Evolutionary conservation across 35 echinoderm and acorn worm species (phyloP).

Genomic region (Nesometra sesokonis): DNA sequence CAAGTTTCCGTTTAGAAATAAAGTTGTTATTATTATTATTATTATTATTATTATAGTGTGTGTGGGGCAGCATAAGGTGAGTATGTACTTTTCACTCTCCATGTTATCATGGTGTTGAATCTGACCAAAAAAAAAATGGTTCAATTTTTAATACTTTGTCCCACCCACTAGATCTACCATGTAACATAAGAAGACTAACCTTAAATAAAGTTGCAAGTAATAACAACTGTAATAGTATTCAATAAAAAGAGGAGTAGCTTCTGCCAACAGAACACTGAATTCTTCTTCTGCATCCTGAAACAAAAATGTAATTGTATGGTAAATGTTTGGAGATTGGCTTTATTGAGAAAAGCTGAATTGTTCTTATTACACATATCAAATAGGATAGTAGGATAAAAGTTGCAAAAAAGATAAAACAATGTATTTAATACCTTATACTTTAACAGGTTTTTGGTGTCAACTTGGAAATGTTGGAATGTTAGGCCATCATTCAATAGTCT

Average conservation of each 20-base stretch:
- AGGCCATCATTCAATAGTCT: background rate
- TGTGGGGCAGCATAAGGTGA: too few relatives aligned
- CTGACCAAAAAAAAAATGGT: too few relatives aligned
- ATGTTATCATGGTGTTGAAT: too few relatives aligned
- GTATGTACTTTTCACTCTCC: too few relatives aligned
- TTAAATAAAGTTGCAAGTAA: constrained; percentile 32
- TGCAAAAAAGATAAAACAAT: too few relatives aligned
- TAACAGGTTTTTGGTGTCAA: background rate
- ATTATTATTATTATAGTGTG: too few relatives aligned
- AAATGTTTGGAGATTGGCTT: too few relatives aligned
- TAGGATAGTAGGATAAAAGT: background rate
- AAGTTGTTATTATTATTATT: too few relatives aligned
- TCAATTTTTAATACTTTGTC: too few relatives aligned
- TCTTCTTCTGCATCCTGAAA: constrained; percentile 5
- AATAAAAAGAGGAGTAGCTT: constrained; percentile 13
- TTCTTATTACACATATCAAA: background rate
- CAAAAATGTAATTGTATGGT: background rate
- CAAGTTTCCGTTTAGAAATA: too few relatives aligned
- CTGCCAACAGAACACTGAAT: constrained; percentile 16
- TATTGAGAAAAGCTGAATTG: background rate
- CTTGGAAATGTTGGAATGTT: background rate
- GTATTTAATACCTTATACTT: background rate
- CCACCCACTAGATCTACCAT: too few relatives aligned
- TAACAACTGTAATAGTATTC: constrained; percentile 27
- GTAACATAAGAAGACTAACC: background rate